Evolutionary conservation across 2,888 invertebrate species (phyloP), one percentile per base, ranked within the genome.

Genomic region (Thecophora atra): DNA sequence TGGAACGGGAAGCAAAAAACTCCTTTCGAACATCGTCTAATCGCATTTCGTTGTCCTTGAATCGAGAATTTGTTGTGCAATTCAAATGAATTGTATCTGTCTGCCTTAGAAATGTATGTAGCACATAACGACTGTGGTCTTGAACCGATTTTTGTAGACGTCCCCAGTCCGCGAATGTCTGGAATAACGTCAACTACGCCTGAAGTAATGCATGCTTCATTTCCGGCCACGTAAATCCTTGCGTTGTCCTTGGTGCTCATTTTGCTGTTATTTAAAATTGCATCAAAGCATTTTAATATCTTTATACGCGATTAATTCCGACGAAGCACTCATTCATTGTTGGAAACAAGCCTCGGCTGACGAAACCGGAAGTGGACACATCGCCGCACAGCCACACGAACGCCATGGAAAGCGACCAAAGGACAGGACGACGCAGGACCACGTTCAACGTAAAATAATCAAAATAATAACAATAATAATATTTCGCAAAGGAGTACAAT

Each of bases 401-500:
- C 66, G 44, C 60, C 37, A 37, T 37, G 7, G 37, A 37, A 37
- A 8, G 37, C 37, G 37, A 37, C n/a, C n/a, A n/a, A 11, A 37
- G n/a, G 17, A 68, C 54, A 56, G 15, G 44, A 24, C 1, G 3
- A 15, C 26, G 26, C 13, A 15, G 13, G 17, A 15, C 7, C 24
- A n/a, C 17, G 17, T 17, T 28, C 11, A 13, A 63, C 17, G 42
- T 19, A 19, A 64, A 47, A 47, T 19, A 64, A 42, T 42, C 42
- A 64, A 64, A 47, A 64, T 64, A 64, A 64, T 37, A 64, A 42
- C 26, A 64, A 64, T 64, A 64, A 64, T 26, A 64, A 30, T 30
- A 62, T 21, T 13, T 47, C 42, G 64, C 24, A 26, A 63, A 19
- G n/a, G 62, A 15, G 44, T n/a, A 44, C 13, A 44, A 42, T 64